Conservation (phyloP, 2,888 invertebrate species). For the Mesorhabditis sp. region DNA sequence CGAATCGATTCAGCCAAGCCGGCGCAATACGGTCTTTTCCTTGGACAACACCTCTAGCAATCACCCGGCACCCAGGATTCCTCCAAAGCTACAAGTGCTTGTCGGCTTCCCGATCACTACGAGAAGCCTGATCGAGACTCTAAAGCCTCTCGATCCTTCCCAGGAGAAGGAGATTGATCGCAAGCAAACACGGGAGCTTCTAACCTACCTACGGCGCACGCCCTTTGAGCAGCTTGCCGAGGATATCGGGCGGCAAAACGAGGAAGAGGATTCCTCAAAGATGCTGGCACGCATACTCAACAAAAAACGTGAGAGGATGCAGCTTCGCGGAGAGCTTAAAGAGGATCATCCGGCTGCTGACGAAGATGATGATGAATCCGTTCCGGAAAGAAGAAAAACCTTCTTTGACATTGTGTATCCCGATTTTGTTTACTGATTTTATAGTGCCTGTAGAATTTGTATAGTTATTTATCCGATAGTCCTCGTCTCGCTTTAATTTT, state of each 20-base stretch:
- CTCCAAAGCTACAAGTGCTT: background rate
- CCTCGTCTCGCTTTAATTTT: background rate
- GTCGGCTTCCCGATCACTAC: slow-evolving; percentile 33
- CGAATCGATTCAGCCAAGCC: slow-evolving; percentile 27
- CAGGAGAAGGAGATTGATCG: slow-evolving; percentile 48
- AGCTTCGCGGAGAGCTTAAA: background rate
- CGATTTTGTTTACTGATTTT: background rate
- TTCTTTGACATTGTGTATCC: background rate
- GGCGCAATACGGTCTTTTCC: slow-evolving; percentile 46
- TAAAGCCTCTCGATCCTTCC: slow-evolving; percentile 38
- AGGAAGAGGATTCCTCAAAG: background rate
- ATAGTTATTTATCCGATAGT: background rate
- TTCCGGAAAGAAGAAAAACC: background rate
- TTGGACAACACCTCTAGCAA: slow-evolving; percentile 22
- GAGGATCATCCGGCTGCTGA: background rate
- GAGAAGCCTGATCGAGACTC: slow-evolving; percentile 32
- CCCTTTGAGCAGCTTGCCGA: background rate
- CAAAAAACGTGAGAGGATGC: background rate
- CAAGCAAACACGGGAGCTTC: background rate
- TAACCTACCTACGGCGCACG: background rate
- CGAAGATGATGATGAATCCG: background rate
- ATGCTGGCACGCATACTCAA: background rate
- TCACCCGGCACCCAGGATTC: slow-evolving; percentile 10
- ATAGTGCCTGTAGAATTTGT: background rate
- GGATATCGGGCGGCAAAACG: background rate